Evolutionary conservation across 1,140 invertebrate species (phyloP).

Genomic region (Drosophila funebris): DNA sequence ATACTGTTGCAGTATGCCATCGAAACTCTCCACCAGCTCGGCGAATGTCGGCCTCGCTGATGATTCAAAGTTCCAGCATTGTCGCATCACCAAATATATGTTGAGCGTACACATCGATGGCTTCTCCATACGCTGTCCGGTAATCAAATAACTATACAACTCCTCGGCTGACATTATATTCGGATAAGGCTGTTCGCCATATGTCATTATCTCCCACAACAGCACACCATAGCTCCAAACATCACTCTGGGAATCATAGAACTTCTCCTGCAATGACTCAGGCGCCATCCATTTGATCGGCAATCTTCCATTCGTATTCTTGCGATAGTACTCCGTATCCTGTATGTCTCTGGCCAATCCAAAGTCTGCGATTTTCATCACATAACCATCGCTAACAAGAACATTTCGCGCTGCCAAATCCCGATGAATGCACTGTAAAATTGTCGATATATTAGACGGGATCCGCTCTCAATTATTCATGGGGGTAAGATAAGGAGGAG

Average conservation of each 20-base stretch:
- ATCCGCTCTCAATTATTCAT: too few species aligned
- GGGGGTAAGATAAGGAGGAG: too few species aligned
- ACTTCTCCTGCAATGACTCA: constrained; percentile 96
- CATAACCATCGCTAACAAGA: constrained; percentile 95
- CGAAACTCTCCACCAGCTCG: constrained; percentile 94
- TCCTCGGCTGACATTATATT: constrained; percentile 92
- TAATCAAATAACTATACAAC: constrained; percentile 92
- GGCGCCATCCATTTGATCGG: constrained; percentile 99
- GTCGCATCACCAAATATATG: constrained; percentile 96
- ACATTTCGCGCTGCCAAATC: constrained; percentile 99
- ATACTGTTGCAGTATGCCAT: constrained; percentile 94
- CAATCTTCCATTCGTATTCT: constrained; percentile 96
- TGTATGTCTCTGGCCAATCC: constrained; percentile 97
- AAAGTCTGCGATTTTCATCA: constrained; percentile 99
- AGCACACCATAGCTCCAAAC: constrained; percentile 98
- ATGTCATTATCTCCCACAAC: constrained; percentile 97
- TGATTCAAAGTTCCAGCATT: constrained; percentile 97
- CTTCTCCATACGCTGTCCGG: constrained; percentile 96
- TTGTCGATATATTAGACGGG: neutral
- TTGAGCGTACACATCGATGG: constrained; percentile 95
- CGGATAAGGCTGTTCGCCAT: constrained; percentile 96
- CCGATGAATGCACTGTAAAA: constrained; percentile 95
- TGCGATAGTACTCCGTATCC: constrained; percentile 97
- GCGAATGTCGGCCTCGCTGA: constrained; percentile 93
- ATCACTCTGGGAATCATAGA: constrained; percentile 98